Evolutionary conservation across 2,888 invertebrate genomes (phyloP), one percentile per base, ranked within the genome.

Genomic region (Drosophila eohydei): DNA sequence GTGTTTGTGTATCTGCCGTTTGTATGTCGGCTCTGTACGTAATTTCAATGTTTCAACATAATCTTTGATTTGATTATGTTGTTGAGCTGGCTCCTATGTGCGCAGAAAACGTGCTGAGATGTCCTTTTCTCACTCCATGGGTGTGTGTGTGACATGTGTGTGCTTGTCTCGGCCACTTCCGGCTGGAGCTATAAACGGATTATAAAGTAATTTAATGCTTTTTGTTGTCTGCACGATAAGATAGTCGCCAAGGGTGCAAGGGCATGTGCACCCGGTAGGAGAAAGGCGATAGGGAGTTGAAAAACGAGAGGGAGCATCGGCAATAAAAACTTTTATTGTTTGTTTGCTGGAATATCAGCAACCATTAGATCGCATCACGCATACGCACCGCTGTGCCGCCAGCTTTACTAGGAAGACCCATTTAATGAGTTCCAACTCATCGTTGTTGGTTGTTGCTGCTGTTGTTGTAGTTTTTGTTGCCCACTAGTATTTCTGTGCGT

Each of bases 121-220:
- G 75, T 79, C 75, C 69, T 85, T 66, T 58, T 65, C 34, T 54
- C 44, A 55, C 67, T 58, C 43, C 55, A 34, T 68, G 58, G 46
- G 44, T 74, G 65, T 43, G 57, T 55, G 38, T 71, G 61, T 44
- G 14, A 38, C 41, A 51, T 57, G 50, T 61, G 67, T 48, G 52
- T 55, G 60, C 60, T 63, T 59, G 89, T 82, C 88, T 87, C 71
- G 82, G 59, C 70, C 89, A 84, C 89, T 84, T 84, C 84, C 84
- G 84, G 75, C 68, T 77, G 52, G 67, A 80, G 85, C 88, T 81
- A 86, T 83, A 83, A 89, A 83, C 88, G 89, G 90, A 89, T 89
- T 89, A 89, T 88, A 88, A 88, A 90, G 90, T 90, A 89, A 89
- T 89, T 90, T 89, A 89, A 90, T 90, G 88, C 86, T 81, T 90